These are phyloP conservation scores for Drosophila anomelani DNA, from an alignment of 2,888 invertebrate genomes.

Conservation along the genomic window DNA sequence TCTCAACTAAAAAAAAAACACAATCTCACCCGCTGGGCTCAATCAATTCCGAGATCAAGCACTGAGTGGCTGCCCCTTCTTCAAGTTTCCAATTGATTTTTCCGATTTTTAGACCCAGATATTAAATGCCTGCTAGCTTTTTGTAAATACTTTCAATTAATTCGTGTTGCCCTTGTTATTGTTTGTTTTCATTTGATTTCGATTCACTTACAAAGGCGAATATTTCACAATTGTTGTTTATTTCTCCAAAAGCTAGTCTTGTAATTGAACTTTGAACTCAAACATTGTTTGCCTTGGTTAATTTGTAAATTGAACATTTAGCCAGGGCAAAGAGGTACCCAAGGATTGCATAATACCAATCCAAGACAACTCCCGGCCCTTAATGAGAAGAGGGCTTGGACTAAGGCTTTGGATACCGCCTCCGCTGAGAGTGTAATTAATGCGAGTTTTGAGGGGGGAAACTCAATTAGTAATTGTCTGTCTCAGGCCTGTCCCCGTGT, in stretches of 20 bases:
- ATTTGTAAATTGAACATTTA: constrained; percentile 52
- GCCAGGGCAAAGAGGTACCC: constrained; percentile 22
- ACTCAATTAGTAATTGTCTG: constrained; percentile 69
- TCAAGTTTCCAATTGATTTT: constrained; percentile 31
- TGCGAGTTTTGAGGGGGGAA: constrained; percentile 39
- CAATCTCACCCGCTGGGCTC: constrained; percentile 32
- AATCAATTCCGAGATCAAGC: constrained; percentile 23
- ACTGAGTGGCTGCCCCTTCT: constrained; percentile 5
- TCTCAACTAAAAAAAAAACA: neutral
- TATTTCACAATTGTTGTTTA: constrained; percentile 53
- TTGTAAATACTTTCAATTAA: constrained; percentile 54
- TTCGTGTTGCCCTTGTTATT: constrained; percentile 65
- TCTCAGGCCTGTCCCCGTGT: constrained; percentile 37
- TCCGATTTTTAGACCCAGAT: constrained; percentile 36
- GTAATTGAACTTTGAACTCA: constrained; percentile 67
- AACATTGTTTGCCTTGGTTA: constrained; percentile 41
- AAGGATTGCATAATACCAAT: constrained; percentile 55
- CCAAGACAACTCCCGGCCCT: constrained; percentile 24
- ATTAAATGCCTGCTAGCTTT: constrained; percentile 34
- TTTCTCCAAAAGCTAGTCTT: constrained; percentile 26
- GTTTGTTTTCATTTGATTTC: constrained; percentile 48
- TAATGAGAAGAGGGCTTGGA: constrained; percentile 34
- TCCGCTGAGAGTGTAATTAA: constrained; percentile 34
- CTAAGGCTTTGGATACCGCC: constrained; percentile 1
- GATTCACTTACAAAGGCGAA: constrained; percentile 52